phyloP scores from a whole-genome alignment of 2,888 invertebrate species.

The Lomographa bimaculata region DNA sequence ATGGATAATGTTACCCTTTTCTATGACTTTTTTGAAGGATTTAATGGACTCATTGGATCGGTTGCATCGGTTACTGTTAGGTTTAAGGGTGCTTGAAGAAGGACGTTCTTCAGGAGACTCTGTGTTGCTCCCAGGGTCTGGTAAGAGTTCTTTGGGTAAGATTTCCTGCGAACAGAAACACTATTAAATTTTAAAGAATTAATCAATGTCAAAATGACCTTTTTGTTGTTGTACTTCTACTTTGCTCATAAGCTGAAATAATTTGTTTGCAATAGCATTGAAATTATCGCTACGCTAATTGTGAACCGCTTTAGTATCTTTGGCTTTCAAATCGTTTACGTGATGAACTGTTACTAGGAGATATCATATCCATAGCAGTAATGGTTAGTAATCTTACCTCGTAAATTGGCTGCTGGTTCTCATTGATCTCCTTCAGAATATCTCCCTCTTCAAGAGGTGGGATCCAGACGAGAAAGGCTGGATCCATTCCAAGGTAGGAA shows the following conservation, averaged over 20 bases:
- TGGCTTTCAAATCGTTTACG: no score
- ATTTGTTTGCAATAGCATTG: no score
- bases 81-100: slow-evolving; percentile 65
- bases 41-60: slow-evolving; percentile 68
- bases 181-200: no score
- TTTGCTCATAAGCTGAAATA: no score
- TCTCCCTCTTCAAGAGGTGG: slow-evolving; percentile 91
- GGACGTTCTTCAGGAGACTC: slow-evolving; percentile 86
- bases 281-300: no score
- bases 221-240: neutral
- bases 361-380: no score
- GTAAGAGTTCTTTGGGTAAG: slow-evolving; percentile 69
- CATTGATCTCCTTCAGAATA: slow-evolving; percentile 84
- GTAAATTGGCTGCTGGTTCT: slow-evolving; percentile 69
- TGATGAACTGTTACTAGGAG: no score
- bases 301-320: no score
- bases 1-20: slow-evolving; percentile 72
- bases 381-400: no score
- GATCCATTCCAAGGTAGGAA: slow-evolving; percentile 94
- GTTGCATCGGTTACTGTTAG: slow-evolving; percentile 56
- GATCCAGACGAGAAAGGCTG: slow-evolving; percentile 94
- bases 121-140: slow-evolving; percentile 86
- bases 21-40: slow-evolving; percentile 59
- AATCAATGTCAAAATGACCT: no score
- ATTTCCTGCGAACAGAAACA: slow-evolving; percentile 63